Evolutionary conservation across 2,888 invertebrate genomes (phyloP), one percentile per base, ranked within the genome.

Genomic region (Clepsis dumicolana): DNA sequence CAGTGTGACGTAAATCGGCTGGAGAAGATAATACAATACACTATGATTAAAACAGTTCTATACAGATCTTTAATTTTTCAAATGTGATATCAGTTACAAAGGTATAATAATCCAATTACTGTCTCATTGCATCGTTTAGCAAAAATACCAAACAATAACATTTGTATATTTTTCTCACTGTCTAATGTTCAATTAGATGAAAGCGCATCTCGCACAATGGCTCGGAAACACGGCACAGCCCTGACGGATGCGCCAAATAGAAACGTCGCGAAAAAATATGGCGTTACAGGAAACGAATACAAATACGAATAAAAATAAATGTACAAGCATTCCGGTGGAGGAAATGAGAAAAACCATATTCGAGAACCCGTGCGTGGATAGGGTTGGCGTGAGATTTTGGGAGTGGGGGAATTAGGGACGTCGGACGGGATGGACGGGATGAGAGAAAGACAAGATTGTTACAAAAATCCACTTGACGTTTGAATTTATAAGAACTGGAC

Each of bases 261-360:
- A 87, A 86, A 85, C 82, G 86, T 88, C 86, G 83, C 82, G 82
- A 85, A 87, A 86, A 89, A 88, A 91, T 89, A 90, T 85, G 81
- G 82, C 85, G 83, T 84, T 81, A 88, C 91, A 87, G 88, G 90
- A 90, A 90, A 88, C 85, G 91, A 90, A 93, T 91, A 92, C 90
- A 91, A 91, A 93, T 87, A 89, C 83, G 76, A 88, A 89, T 89
- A 89, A 89, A 90, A 92, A 91, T 89, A 89, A 90, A 89, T 83
- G 86, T 83, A 84, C 84, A 80, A 79, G 81, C 85, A 86, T 86
- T 87, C 86, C 82, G 84, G 82, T 75, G 75, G 84, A 74, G 88
- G 86, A 88, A 89, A 90, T 89, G 88, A 90, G 86, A 87, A 89
- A 89, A 89, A 89, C 86, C 89, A 87, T 89, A 89, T 88, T 87